Evolutionary conservation across 2,113 vertebrate species (phyloP).

Genomic region (Melozone crissalis): DNA sequence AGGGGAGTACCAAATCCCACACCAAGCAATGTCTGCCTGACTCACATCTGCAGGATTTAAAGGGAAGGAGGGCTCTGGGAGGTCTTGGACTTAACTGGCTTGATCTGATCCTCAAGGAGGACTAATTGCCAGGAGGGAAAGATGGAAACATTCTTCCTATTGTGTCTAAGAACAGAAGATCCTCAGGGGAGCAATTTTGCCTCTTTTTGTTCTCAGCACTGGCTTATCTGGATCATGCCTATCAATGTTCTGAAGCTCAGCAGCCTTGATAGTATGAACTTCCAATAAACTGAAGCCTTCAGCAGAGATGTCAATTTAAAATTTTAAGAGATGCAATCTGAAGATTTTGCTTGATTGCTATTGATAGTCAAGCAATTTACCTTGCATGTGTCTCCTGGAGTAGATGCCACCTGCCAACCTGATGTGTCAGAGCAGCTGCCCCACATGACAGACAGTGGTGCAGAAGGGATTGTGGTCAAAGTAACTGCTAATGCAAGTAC

Average conservation of each 20-base stretch:
- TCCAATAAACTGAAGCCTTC: background rate
- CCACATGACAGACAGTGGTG: background rate
- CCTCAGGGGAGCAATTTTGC: background rate
- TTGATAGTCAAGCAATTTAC: background rate
- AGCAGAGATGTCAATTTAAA: background rate
- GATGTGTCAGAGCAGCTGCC: background rate
- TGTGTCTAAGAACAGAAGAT: constrained; percentile 6
- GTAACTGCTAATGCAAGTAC: background rate
- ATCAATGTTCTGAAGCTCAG: constrained; percentile 7
- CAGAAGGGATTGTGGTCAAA: background rate
- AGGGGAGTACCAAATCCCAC: background rate
- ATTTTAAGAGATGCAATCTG: background rate
- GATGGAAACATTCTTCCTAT: background rate
- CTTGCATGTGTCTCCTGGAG: background rate
- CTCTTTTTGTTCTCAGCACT: background rate
- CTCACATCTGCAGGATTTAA: background rate
- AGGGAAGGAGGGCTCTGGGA: background rate
- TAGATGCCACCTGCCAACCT: background rate
- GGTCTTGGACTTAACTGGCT: background rate
- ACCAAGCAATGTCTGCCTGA: background rate
- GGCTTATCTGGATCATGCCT: background rate
- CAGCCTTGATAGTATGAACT: background rate
- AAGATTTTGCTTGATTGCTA: background rate
- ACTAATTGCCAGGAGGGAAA: background rate
- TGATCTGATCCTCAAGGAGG: background rate